Conservation (phyloP, 64 coral and sea anemone genomes). For the Dendronephthya gigantea region DNA sequence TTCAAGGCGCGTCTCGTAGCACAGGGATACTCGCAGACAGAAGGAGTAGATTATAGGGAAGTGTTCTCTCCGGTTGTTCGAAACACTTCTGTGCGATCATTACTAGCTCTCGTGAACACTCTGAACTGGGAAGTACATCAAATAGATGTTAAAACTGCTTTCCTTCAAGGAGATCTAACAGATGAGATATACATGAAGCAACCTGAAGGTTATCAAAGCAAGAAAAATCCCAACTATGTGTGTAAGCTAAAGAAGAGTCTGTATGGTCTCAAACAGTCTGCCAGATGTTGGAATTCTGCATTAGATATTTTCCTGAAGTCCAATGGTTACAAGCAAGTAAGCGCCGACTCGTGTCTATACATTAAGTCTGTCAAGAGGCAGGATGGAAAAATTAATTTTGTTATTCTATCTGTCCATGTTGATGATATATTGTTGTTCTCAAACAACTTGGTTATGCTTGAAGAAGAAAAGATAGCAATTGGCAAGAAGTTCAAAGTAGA, state of each 20-base stretch:
- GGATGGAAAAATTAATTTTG: constrained; percentile 12
- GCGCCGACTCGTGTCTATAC: constrained; percentile 7
- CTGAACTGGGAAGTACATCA: background rate
- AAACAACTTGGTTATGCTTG: background rate
- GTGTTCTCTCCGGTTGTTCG: background rate
- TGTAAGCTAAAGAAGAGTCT: background rate
- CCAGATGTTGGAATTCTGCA: constrained; percentile 7
- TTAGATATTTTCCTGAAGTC: background rate
- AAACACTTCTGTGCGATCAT: background rate
- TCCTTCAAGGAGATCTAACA: background rate
- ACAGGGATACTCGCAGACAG: background rate
- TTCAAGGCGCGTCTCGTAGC: background rate
- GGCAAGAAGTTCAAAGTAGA: background rate
- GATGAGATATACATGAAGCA: background rate
- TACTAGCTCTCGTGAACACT: background rate
- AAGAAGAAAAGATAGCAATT: constrained; percentile 19
- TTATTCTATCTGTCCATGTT: background rate
- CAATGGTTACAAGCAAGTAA: background rate
- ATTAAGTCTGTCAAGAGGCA: background rate
- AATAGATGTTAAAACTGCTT: too few species aligned
- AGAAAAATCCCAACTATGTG: background rate
- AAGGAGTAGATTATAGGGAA: background rate
- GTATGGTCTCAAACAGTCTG: too few species aligned
- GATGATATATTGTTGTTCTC: background rate
- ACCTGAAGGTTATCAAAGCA: background rate